Evolutionary conservation across 2,888 invertebrate species (phyloP).

Genomic region (Caenorhabditis panamensis): DNA sequence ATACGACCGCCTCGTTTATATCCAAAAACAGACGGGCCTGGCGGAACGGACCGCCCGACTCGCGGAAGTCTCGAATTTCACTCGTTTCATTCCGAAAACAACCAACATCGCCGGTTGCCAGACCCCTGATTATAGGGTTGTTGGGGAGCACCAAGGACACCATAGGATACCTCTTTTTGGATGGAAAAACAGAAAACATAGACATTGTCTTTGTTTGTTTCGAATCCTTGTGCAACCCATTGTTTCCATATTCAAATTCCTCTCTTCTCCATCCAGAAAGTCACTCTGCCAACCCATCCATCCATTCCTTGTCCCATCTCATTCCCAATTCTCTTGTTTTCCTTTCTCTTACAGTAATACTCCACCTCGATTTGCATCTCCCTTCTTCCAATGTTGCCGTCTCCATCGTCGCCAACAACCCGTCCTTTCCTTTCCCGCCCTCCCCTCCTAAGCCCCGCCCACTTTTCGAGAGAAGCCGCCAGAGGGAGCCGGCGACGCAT

Average conservation of each 20-base stretch:
- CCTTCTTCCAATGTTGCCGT: conserved; percentile 12
- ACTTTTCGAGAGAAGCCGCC: conserved; percentile 12
- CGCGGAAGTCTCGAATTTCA: conserved; percentile 7
- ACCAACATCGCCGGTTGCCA: background rate
- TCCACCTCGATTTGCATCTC: conserved; percentile 29
- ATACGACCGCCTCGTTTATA: background rate
- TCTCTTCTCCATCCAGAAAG: background rate
- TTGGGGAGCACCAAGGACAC: background rate
- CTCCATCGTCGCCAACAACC: background rate
- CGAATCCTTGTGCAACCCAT: background rate
- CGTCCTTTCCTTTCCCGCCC: background rate
- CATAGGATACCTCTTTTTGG: background rate
- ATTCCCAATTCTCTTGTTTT: conserved; percentile 40
- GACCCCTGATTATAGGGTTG: conserved; percentile 14
- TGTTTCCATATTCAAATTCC: conserved; percentile 7
- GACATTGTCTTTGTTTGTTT: background rate
- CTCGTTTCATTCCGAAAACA: conserved; percentile 1
- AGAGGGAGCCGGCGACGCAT: background rate
- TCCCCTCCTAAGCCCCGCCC: conserved; percentile 13
- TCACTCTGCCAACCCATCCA: conserved; percentile 8
- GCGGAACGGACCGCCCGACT: background rate
- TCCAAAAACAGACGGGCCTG: background rate
- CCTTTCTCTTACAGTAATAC: conserved; percentile 4
- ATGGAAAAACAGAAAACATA: background rate
- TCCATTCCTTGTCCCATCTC: conserved; percentile 22